These are phyloP conservation scores for Pandion haliaetus DNA, from an alignment of 2,113 vertebrate genomes.

Conservation along the genomic window DNA sequence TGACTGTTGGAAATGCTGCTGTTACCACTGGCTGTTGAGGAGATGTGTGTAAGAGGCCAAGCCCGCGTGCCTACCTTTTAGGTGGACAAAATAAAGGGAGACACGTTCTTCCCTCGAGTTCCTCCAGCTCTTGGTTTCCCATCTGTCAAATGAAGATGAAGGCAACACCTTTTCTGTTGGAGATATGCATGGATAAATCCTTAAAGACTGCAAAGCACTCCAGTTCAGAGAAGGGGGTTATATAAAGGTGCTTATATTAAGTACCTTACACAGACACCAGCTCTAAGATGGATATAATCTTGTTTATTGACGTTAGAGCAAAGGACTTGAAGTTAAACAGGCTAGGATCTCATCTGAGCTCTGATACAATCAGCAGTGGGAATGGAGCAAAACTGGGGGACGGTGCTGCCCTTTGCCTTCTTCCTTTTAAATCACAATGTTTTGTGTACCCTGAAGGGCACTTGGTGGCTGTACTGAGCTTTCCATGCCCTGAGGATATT, in stretches of 20 bases:
- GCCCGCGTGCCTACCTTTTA: background rate
- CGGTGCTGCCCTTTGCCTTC: background rate
- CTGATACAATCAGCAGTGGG: background rate
- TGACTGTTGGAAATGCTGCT: background rate
- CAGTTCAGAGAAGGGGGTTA: background rate
- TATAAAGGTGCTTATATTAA: constrained; percentile 63
- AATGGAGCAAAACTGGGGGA: background rate
- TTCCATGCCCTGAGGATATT: background rate
- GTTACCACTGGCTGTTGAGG: background rate
- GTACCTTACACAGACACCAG: constrained; percentile 29
- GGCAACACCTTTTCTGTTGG: background rate
- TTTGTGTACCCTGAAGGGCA: background rate
- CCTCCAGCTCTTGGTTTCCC: background rate
- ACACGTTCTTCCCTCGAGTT: accelerated
- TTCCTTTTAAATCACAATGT: background rate
- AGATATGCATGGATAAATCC: background rate
- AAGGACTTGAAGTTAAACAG: constrained; percentile 25
- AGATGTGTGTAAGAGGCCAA: background rate
- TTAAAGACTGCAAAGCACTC: background rate
- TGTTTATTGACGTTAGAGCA: constrained; percentile 52
- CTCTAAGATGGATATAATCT: constrained; percentile 34
- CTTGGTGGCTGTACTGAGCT: background rate
- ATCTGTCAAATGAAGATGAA: background rate
- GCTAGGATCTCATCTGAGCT: background rate
- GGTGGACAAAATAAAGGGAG: background rate